Evolutionary conservation across 1,140 invertebrate genomes (phyloP).

Genomic region (Rhagoletis zephyria): DNA sequence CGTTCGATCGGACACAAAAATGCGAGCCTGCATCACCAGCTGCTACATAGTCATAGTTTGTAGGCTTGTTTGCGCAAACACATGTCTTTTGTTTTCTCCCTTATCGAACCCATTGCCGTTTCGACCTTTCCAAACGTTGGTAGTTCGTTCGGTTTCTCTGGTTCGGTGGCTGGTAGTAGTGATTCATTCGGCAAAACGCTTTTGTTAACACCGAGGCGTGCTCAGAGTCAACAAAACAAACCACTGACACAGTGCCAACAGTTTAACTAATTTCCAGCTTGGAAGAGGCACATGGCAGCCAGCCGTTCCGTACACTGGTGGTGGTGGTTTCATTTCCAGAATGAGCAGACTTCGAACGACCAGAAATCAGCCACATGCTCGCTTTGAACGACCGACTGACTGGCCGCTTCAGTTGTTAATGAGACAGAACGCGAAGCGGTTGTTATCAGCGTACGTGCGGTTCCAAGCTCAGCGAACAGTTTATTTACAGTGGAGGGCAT

Average conservation of each 20-base stretch:
- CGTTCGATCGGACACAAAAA: no score
- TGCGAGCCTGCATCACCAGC: background rate
- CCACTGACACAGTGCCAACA: background rate
- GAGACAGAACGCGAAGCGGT: slow-evolving; percentile 40
- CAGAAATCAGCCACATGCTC: background rate
- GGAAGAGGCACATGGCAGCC: slow-evolving; percentile 15
- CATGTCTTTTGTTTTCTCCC: background rate
- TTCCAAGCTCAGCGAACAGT: slow-evolving; percentile 16
- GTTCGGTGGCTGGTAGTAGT: background rate
- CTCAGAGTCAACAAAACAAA: slow-evolving; percentile 13
- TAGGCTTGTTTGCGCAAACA: slow-evolving; percentile 19
- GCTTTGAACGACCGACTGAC: slow-evolving; percentile 19
- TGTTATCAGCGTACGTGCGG: background rate
- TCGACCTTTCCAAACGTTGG: slow-evolving; percentile 10
- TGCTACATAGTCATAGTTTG: background rate
- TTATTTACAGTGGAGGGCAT: background rate
- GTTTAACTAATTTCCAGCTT: background rate
- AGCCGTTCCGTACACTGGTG: slow-evolving; percentile 20
- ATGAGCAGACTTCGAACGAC: slow-evolving; percentile 8
- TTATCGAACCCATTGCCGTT: background rate
- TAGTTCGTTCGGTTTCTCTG: background rate
- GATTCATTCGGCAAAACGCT: background rate
- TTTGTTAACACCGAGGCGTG: slow-evolving; percentile 6
- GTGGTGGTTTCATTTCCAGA: slow-evolving; percentile 36
- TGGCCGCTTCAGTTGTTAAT: slow-evolving; percentile 22